Conservation (phyloP, 2,797 vertebrate genomes). For the Anguilla anguilla region DNA sequence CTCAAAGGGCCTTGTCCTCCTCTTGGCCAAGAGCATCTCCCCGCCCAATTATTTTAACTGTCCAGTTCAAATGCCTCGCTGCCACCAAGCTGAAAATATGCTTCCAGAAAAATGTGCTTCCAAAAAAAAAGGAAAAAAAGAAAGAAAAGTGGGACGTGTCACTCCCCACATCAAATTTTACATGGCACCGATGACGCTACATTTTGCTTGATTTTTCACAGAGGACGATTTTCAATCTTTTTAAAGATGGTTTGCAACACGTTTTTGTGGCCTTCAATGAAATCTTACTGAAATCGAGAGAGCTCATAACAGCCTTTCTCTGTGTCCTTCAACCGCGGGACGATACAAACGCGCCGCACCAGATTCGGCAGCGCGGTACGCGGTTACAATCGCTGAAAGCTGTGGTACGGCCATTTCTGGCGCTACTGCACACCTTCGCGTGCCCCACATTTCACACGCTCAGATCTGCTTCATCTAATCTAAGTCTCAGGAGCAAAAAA, state of each 20-base stretch:
- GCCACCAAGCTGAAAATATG: background rate
- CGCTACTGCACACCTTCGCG: background rate
- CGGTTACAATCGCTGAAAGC: background rate
- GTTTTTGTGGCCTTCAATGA: background rate
- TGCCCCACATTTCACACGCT: background rate
- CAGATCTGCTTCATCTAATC: background rate
- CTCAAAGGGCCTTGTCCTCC: conserved; percentile 48
- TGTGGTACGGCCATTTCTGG: background rate
- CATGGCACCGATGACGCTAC: background rate
- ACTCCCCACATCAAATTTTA: background rate
- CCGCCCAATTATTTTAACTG: conserved; percentile 42
- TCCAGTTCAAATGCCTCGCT: conserved; percentile 9
- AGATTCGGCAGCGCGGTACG: background rate
- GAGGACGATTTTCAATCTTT: background rate
- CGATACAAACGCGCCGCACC: background rate
- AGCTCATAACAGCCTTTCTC: background rate
- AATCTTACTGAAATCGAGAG: background rate
- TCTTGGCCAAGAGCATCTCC: conserved; percentile 32
- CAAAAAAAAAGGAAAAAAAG: background rate
- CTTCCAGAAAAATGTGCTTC: background rate
- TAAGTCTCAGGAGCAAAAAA: background rate
- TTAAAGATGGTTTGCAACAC: background rate
- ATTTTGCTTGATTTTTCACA: background rate
- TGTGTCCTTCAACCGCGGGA: background rate
- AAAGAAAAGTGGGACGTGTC: background rate